A percentile compares a stretch with the other conserved stretches of the same genome.
phyloP scores from a whole-genome alignment of 2,888 invertebrate genomes.

The Tenthredo distinguenda region DNA sequence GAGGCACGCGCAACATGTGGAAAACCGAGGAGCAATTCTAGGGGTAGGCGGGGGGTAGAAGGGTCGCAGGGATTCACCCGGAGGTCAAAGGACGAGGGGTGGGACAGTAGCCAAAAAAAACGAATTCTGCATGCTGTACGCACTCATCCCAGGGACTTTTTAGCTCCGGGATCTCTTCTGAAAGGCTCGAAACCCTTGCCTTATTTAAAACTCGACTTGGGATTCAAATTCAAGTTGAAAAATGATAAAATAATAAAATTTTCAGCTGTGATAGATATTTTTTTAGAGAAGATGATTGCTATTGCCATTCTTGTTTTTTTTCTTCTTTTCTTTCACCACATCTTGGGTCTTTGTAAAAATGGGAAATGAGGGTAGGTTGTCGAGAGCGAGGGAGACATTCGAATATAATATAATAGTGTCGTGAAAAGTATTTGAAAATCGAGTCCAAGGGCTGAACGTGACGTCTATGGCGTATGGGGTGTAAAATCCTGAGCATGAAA shows the following conservation, averaged over 20 bases:
- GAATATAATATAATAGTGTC: not conserved
- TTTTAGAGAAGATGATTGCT: too few species aligned
- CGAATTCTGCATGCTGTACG: not conserved
- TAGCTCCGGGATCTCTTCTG: not conserved
- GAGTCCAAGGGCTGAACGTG: not conserved
- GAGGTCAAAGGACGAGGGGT: conserved; percentile 40
- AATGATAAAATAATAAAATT: not conserved
- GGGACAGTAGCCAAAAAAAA: not conserved
- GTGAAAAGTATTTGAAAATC: not conserved
- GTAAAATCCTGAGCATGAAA: not conserved
- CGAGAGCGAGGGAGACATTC: not conserved
- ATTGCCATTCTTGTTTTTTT: not conserved
- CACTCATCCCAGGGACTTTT: conserved; percentile 2
- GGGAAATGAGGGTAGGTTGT: not conserved
- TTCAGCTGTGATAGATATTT: not conserved
- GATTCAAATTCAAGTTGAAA: not conserved
- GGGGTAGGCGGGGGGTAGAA: not conserved
- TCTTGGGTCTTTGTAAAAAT: not conserved
- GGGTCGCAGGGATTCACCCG: not conserved
- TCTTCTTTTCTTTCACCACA: not conserved
- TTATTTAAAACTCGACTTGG: not conserved
- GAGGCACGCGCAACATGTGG: conserved; percentile 73
- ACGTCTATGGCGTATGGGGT: not conserved
- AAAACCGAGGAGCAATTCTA: conserved; percentile 40
- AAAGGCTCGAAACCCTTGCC: not conserved